Conservation (phyloP, 1,140 invertebrate species). For the Drosophila willistoni region DNA sequence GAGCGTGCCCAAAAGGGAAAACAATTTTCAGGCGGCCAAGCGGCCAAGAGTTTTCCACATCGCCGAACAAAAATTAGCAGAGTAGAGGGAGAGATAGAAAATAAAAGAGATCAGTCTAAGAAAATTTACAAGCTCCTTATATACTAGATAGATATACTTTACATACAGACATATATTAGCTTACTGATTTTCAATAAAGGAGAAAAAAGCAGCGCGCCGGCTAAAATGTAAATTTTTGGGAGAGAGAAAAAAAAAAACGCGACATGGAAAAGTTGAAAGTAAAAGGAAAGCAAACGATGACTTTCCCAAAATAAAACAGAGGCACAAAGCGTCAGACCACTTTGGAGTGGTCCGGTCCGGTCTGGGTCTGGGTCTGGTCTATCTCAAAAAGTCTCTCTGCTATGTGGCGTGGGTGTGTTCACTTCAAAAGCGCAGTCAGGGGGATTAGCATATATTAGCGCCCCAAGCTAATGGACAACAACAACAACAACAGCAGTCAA, state of each 20-base stretch:
- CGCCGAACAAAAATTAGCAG: slow-evolving; percentile 76
- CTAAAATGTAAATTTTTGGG: slow-evolving; percentile 52
- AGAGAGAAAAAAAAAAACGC: slow-evolving; percentile 31
- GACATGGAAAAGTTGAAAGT: slow-evolving; percentile 77
- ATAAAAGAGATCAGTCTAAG: slow-evolving; percentile 64
- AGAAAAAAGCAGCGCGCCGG: slow-evolving; percentile 20
- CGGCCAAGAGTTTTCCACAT: slow-evolving; percentile 73
- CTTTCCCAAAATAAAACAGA: slow-evolving; percentile 65
- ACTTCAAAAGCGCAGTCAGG: slow-evolving; percentile 42
- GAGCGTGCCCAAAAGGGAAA: slow-evolving; percentile 67
- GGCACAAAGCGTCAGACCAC: slow-evolving; percentile 54
- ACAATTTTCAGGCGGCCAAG: slow-evolving; percentile 59
- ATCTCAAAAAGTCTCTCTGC: slow-evolving; percentile 18
- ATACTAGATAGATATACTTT: not conserved
- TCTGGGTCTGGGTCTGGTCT: slow-evolving; percentile 18
- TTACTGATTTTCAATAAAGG: slow-evolving; percentile 54
- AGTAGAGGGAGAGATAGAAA: not conserved
- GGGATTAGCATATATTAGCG: slow-evolving; percentile 62
- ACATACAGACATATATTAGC: slow-evolving; percentile 29
- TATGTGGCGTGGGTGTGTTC: slow-evolving; percentile 66
- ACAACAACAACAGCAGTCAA: slow-evolving; percentile 28
- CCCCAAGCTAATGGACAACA: slow-evolving; percentile 30
- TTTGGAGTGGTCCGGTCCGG: slow-evolving; percentile 52
- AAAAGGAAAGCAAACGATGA: slow-evolving; percentile 68
- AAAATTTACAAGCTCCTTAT: slow-evolving; percentile 43